Conservation (phyloP, 2,113 vertebrate genomes). For the Ammospiza caudacuta region DNA sequence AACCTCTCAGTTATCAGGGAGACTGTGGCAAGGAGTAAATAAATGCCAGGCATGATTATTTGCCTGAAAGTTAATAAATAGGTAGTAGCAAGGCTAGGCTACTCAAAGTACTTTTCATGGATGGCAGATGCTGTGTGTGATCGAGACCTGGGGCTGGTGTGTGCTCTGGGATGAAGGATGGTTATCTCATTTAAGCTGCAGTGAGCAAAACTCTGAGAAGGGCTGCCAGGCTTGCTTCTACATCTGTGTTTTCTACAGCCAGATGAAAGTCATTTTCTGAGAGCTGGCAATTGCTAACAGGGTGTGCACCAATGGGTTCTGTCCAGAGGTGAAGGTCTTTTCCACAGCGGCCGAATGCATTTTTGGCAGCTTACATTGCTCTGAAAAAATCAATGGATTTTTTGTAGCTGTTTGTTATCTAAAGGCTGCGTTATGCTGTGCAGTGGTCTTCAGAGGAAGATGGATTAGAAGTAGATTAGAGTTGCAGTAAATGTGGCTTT, state of each 20-base stretch:
- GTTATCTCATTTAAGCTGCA: constrained; percentile 18
- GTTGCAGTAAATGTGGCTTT: constrained; percentile 11
- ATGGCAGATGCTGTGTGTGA: background rate
- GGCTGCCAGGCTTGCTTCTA: constrained; percentile 13
- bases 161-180: background rate
- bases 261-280: constrained; percentile 58
- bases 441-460: constrained; percentile 9
- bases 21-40: background rate
- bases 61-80: background rate
- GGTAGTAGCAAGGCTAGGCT: background rate
- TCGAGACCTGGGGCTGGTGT: background rate
- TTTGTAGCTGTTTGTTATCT: constrained; percentile 40
- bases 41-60: background rate
- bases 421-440: background rate
- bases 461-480: constrained; percentile 47
- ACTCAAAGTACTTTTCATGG: background rate
- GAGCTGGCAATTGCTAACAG: constrained; percentile 41
- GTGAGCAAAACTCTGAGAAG: background rate
- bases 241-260: background rate
- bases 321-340: constrained; percentile 54
- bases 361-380: constrained; percentile 39
- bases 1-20: background rate
- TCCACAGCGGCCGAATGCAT: background rate
- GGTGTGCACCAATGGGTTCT: constrained; percentile 2
- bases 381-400: background rate